Conservation (phyloP, 2,888 invertebrate genomes). For the Agonopterix heracliana region DNA sequence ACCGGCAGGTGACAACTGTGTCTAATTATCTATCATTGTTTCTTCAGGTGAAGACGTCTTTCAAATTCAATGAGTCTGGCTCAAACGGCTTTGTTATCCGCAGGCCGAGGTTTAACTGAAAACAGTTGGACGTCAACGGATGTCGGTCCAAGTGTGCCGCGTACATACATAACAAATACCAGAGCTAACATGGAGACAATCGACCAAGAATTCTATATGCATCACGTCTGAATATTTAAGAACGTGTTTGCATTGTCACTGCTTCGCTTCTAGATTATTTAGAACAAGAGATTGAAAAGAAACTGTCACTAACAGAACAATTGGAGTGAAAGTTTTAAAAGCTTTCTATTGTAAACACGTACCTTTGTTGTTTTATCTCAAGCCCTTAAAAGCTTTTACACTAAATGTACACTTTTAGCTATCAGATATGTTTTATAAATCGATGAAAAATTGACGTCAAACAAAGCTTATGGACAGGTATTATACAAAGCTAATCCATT, state of each 20-base stretch:
- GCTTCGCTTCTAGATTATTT: conserved; percentile 16
- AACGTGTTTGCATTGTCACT: conserved; percentile 21
- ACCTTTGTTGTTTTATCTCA: too few species aligned
- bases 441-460: conserved; percentile 31
- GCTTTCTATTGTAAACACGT: background rate
- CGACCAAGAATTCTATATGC: conserved; percentile 43
- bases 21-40: conserved; percentile 36
- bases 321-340: conserved; percentile 3
- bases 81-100: conserved; percentile 47
- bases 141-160: conserved; percentile 42
- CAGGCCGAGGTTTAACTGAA: conserved; percentile 54
- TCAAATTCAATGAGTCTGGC: conserved; percentile 40
- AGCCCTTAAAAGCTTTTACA: too few species aligned
- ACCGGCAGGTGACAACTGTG: conserved; percentile 19
- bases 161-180: conserved; percentile 62
- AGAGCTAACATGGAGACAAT: conserved; percentile 45
- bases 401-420: background rate
- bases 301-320: background rate
- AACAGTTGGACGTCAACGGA: conserved; percentile 63
- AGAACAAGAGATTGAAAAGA: background rate
- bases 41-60: conserved; percentile 31
- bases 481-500: conserved; percentile 1
- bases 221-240: conserved; percentile 43
- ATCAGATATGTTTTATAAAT: conserved; percentile 7
- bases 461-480: conserved; percentile 7